Evolutionary conservation across 2,888 invertebrate species (phyloP), one percentile per base, ranked within the genome.

Genomic region (Candidula unifasciata): DNA sequence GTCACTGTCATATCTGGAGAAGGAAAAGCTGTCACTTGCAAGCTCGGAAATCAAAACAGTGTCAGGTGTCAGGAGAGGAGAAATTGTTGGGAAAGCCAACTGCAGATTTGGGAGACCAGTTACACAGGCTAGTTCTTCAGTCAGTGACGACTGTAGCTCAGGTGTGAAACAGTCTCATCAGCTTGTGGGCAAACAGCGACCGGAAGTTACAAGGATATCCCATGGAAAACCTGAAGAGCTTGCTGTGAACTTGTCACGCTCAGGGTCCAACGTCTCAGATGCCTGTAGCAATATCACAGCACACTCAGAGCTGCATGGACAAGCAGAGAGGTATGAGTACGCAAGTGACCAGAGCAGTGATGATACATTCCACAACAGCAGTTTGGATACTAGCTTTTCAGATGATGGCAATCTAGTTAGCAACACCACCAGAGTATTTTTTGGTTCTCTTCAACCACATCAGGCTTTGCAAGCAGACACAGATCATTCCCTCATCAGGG

Each of bases 281-380:
- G 88, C 87, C 44, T 86, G 92, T 3, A 92, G 92, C 88, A 89
- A 90, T 18, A 92, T 92, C 71, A 89, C 90, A 18, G 93, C 92
- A 80, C 87, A 87, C 27, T 90, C 91, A 16, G 92, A 92, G 81
- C 88, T 89, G 6, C 86, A 81, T 35, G 89, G 89, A 2, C 74
- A 76, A n/a, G 81, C 81, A 18, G 83, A 83, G 64, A 73, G 30
- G 30, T 54, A 37, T 54, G 27, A 66, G 54, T 37, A 69, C 24
- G 71, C n/a, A 16, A 60, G 82, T 76, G 82, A 74, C 21, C 37
- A 37, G 35, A 44, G 57, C 35, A 84, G 84, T 52, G 76, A 84
- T 64, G 79, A 69, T 37, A 84, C 84, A 0, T 35, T 84, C 1
- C 30, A 73, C 21, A 80, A 73, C 37, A 44, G 79, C 8, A 33